Base-by-base conservation (phyloP, 1,140 invertebrate species). In the Scaptomyza pallida region DNA sequence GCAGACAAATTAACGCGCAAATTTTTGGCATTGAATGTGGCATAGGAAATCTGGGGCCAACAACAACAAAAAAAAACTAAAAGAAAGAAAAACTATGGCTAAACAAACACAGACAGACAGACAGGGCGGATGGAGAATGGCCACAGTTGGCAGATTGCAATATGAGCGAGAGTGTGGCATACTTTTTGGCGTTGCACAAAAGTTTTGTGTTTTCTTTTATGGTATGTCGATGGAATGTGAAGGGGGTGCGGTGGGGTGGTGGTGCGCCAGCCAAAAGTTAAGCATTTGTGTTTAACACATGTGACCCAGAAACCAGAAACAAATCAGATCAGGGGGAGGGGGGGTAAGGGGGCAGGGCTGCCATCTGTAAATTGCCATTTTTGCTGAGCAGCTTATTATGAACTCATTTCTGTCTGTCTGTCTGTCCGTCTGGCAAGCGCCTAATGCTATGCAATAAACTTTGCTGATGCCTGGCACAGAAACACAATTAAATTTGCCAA, bases 401-500 rank as follows among this genome's bases (percentile, higher is more conserved):
- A 73, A 86, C 76, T 77, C 68, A 74, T 74, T 80, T 78, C 10
- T 30, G 19, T 26, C 12, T 0, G 12, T 37, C 33, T n/a, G 33
- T 37, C 12, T 3, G 33, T 35, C 33, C 3, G 37, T 60, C 35
- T 68, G 47, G 54, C 43, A 54, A 60, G 16, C 40, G 54, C 50
- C 56, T 52, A 65, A 71, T 55, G 56, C 48, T 55, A 50, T 17
- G 55, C 70, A 26, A 68, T 45, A 68, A 68, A 33, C 50, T 72
- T 51, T 45, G 35, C 43, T 26, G 62, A 54, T 45, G 48, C 35
- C 57, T 61, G 48, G 54, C 57, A 60, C 72, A 64, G 21, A 73
- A 85, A 81, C 57, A 74, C 81, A 75, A 86, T 83, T 78, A 83
- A 80, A 83, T 83, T 80, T 80, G 71, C 52, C 48, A 62, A 35